Evolutionary conservation across 1,140 invertebrate species (phyloP).

Genomic region (Thaumetopoea pityocampa): DNA sequence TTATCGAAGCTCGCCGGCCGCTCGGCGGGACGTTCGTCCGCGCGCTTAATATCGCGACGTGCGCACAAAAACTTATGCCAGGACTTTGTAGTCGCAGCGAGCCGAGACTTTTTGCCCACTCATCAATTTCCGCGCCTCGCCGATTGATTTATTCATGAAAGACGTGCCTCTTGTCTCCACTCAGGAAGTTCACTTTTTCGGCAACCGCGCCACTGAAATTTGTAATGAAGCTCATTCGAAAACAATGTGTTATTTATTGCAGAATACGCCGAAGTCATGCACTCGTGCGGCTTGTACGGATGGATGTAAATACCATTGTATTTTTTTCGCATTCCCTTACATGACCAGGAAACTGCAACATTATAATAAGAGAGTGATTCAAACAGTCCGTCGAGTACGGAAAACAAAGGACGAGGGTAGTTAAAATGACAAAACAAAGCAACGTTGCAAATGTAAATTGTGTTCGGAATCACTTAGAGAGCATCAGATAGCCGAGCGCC

Average conservation of each 20-base stretch:
- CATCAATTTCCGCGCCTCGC: conserved; percentile 72
- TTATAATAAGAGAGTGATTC: conserved; percentile 11
- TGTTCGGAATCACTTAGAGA: conserved; percentile 65
- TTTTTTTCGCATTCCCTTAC: conserved; percentile 2
- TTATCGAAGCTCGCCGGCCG: conserved; percentile 42
- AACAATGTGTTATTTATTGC: conserved; percentile 70
- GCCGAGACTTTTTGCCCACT: conserved; percentile 63
- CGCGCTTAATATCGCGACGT: conserved; percentile 46
- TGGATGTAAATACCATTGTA: not conserved
- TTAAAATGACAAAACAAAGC: conserved; percentile 60
- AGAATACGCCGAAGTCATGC: conserved; percentile 30
- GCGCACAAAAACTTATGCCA: conserved; percentile 66
- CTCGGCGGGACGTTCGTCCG: conserved; percentile 43
- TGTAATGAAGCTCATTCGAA: conserved; percentile 72
- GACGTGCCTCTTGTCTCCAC: conserved; percentile 53
- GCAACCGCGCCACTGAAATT: conserved; percentile 60
- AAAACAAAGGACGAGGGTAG: conserved; percentile 48
- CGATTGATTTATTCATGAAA: conserved; percentile 74
- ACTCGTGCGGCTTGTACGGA: conserved; percentile 1
- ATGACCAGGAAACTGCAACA: conserved; percentile 11
- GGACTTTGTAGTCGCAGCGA: conserved; percentile 67
- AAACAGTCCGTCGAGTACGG: conserved; percentile 25
- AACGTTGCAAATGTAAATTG: conserved; percentile 64
- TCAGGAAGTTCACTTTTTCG: conserved; percentile 71
- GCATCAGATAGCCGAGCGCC: conserved; percentile 70